Base-by-base conservation (phyloP, 2,113 vertebrate species). In the Silurus asotus region DNA sequence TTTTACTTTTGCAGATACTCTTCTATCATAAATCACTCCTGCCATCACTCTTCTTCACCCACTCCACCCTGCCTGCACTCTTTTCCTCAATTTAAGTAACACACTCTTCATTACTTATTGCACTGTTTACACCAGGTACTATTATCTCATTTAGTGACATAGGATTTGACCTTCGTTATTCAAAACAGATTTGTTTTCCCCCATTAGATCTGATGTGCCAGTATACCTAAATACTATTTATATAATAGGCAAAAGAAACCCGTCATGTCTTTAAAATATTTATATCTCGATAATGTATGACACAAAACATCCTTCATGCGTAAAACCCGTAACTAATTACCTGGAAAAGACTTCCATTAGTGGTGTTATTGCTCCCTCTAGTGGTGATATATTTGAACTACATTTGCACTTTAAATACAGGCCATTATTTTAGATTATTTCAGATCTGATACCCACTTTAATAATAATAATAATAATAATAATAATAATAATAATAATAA, bases 341-440 rank as follows among this genome's bases (percentile, higher is more conserved):
- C 23, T 5, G 15, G 15, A 55, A 1, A 78, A 37, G 23, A 14
- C 45, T 65, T 37, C 37, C 3, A 25, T 13, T 80, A 17, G 6
- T 67, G 49, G 53, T 45, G 6, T 48, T 87, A 58, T 87, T 53
- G 69, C 77, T 67, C 85, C 77, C 53, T 89, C 88, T 81, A 56
- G 59, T 87, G 88, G 82, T 37, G 7, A 37, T 0, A 1, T 0
- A 8, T 10, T 19, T 9, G 9, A 72, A 70, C 61, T 83, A 58
- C 87, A 84, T 59, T 49, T 15, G 4, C 37, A 25, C 45, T 1
- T 74, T 20, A 48, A 48, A 70, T 45, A 45, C 17, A 72, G 8
- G 69, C 17, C 17, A 19, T 48, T 49, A 72, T 45, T 45, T 17
- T 48, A 69, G 25, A 72, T 20, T 19, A 15, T 67, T 67, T 28